Conservation (phyloP, 2,113 vertebrate genomes). For the Phoenicopterus ruber region DNA sequence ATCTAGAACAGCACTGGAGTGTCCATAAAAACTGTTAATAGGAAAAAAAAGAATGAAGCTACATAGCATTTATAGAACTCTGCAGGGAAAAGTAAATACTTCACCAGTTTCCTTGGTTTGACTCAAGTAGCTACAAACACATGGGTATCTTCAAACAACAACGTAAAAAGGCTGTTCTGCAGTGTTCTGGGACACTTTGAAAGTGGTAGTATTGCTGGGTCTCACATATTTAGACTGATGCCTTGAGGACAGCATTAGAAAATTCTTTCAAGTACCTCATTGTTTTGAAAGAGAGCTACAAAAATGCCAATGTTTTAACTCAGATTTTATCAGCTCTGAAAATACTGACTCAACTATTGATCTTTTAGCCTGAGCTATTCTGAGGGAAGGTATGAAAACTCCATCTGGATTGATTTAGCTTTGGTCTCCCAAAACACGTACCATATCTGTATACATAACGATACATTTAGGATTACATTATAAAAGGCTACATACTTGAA, state of each 20-base stretch:
- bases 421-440: conserved; percentile 11
- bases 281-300: conserved; percentile 28
- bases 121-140: not conserved
- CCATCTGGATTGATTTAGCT: conserved; percentile 43
- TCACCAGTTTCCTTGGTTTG: not conserved
- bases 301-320: conserved; percentile 21
- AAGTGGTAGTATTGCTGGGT: not conserved
- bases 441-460: not conserved
- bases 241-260: not conserved
- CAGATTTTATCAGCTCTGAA: conserved; percentile 48
- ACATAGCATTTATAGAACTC: not conserved
- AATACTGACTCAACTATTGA: conserved; percentile 22
- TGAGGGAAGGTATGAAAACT: not conserved
- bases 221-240: not conserved
- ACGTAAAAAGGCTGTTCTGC: not conserved
- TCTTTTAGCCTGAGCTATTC: conserved; percentile 25
- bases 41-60: not conserved
- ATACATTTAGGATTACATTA: not conserved
- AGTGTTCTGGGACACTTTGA: not conserved
- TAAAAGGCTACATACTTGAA: not conserved
- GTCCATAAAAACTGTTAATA: not conserved
- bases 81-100: not conserved
- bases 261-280: conserved; percentile 2
- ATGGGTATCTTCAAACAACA: not conserved
- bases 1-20: not conserved